Evolutionary conservation across 2,888 invertebrate genomes (phyloP).

Genomic region (Hanleya hanleyi): DNA sequence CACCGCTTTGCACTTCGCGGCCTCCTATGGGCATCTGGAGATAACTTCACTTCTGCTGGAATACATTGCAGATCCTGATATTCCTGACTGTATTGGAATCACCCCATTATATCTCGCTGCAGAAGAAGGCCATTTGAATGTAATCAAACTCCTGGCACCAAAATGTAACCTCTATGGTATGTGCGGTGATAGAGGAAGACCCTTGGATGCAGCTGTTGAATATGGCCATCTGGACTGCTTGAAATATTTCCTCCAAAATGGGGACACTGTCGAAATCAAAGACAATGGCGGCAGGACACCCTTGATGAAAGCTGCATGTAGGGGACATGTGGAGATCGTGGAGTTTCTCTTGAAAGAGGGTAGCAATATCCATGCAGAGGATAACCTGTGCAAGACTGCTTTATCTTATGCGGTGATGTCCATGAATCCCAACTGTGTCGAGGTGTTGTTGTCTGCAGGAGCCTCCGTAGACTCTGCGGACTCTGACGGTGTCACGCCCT

Average conservation of each 20-base stretch:
- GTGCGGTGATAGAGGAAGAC: not conserved
- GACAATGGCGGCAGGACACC: constrained; percentile 14
- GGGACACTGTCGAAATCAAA: constrained; percentile 16
- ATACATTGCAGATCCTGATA: constrained; percentile 1
- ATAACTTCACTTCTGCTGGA: not conserved
- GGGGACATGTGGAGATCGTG: constrained; percentile 17
- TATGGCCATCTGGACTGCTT: constrained; percentile 9
- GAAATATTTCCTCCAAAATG: constrained; percentile 13
- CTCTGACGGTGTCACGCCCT: not conserved
- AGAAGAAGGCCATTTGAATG: constrained; percentile 9
- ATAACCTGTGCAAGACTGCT: constrained; percentile 24
- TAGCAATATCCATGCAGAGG: constrained; percentile 7
- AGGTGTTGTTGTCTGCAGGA: not conserved
- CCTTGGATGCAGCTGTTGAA: not conserved
- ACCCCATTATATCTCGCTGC: constrained; percentile 26
- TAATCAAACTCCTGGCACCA: not conserved
- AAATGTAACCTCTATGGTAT: not conserved
- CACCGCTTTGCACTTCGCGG: constrained; percentile 2
- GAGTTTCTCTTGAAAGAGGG: constrained; percentile 16
- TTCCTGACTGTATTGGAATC: constrained; percentile 12
- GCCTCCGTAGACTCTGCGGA: not conserved
- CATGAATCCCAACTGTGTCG: constrained; percentile 22
- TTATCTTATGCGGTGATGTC: constrained; percentile 19
- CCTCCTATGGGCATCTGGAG: not conserved
- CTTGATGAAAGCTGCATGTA: constrained; percentile 18